Evolutionary conservation across 1,140 invertebrate genomes (phyloP).

Genomic region (Bemisia tabaci): DNA sequence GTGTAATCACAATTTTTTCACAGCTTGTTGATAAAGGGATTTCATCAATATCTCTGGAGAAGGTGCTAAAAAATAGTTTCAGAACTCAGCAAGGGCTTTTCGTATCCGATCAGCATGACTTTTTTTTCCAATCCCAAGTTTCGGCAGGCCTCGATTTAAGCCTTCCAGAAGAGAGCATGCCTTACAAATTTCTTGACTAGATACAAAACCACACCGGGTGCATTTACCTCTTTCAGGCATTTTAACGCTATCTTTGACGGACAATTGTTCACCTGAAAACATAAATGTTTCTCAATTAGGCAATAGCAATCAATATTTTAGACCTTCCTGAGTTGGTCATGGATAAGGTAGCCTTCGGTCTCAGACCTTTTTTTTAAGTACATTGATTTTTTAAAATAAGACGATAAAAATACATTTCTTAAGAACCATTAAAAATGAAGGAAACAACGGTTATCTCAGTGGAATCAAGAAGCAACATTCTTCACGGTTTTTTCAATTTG

Average conservation of each 20-base stretch:
- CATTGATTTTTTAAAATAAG: not conserved
- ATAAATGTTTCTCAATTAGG: too few relatives aligned
- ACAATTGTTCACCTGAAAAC: conserved; percentile 66
- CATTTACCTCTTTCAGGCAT: conserved; percentile 71
- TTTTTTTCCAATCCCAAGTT: conserved; percentile 70
- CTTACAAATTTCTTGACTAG: conserved; percentile 91
- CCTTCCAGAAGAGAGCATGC: conserved; percentile 93
- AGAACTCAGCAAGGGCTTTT: not conserved
- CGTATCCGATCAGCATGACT: conserved; percentile 53
- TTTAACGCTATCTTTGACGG: conserved; percentile 64
- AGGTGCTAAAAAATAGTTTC: not conserved
- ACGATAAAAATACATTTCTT: not conserved
- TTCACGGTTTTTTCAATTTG: too few relatives aligned
- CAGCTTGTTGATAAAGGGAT: too few relatives aligned
- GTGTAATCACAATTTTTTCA: too few relatives aligned
- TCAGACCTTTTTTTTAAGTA: too few relatives aligned
- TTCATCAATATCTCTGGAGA: too few relatives aligned
- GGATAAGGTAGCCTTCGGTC: too few relatives aligned
- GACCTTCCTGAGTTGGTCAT: too few relatives aligned
- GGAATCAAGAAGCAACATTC: too few relatives aligned
- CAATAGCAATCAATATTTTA: too few relatives aligned
- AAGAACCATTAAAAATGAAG: too few relatives aligned
- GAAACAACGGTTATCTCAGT: too few relatives aligned
- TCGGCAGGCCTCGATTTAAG: conserved; percentile 82
- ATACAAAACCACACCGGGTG: conserved; percentile 82